A percentile compares a stretch with the other conserved stretches of the same genome.
These are phyloP conservation scores for Lamproptera curius DNA, from an alignment of 2,888 invertebrate species.

Conservation along the genomic window DNA sequence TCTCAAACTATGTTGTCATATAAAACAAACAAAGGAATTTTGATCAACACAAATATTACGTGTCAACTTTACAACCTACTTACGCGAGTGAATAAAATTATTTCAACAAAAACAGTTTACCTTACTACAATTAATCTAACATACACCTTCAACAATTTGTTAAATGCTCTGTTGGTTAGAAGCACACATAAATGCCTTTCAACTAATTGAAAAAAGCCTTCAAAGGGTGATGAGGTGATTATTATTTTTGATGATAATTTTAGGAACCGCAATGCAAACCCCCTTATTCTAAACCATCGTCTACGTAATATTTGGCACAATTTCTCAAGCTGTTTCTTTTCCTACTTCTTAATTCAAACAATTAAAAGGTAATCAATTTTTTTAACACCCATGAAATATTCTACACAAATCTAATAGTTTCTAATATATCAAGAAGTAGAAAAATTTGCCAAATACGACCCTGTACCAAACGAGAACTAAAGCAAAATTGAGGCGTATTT, in stretches of 20 bases:
- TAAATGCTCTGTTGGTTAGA: conserved; percentile 17
- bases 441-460: conserved; percentile 22
- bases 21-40: neutral
- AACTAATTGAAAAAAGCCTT: conserved; percentile 1
- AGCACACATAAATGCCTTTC: conserved; percentile 11
- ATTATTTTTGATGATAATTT: conserved; percentile 5
- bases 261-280: conserved; percentile 24
- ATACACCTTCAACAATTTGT: neutral
- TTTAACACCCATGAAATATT: too few species aligned
- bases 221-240: conserved; percentile 1
- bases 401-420: neutral
- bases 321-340: conserved; percentile 36
- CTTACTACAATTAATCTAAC: neutral
- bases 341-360: conserved; percentile 24
- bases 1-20: too few species aligned
- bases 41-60: neutral
- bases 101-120: neutral
- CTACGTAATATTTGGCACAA: conserved; percentile 75
- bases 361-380: too few species aligned
- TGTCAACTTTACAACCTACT: neutral
- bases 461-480: conserved; percentile 23
- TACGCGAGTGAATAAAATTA: neutral
- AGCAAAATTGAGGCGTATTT: conserved; percentile 48
- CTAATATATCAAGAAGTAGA: conserved; percentile 16
- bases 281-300: conserved; percentile 45